Evolutionary conservation across 2,113 vertebrate species (phyloP).

Genomic region (Cyrtonyx montezumae): DNA sequence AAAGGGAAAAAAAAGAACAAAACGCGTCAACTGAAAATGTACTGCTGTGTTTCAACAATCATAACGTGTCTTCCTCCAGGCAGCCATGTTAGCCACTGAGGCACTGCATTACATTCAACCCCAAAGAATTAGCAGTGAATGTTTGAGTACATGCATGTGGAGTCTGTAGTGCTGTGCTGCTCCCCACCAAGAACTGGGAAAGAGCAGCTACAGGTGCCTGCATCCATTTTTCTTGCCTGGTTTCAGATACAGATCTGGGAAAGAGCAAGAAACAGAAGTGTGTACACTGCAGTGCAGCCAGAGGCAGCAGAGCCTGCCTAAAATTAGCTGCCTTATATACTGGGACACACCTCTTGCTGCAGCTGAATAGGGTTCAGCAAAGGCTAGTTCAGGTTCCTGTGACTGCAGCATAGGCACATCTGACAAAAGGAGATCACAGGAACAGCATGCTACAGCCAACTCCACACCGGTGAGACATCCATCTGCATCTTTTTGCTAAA

Average conservation of each 20-base stretch:
- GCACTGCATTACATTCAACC: neutral
- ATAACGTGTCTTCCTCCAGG: neutral
- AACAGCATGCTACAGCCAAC: neutral
- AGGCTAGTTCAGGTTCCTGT: neutral
- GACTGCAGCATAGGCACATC: neutral
- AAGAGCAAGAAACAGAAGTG: neutral
- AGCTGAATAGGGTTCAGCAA: neutral
- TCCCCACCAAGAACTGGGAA: neutral
- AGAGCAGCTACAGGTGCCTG: neutral
- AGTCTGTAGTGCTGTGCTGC: neutral
- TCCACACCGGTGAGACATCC: neutral
- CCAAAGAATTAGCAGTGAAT: neutral
- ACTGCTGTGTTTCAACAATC: neutral
- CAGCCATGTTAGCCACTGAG: neutral
- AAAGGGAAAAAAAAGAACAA: accelerated
- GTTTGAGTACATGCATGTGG: neutral
- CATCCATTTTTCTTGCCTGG: neutral
- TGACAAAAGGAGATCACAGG: neutral
- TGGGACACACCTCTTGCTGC: neutral
- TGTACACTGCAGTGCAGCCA: neutral
- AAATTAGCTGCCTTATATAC: neutral
- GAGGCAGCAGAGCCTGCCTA: neutral
- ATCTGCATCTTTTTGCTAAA: neutral
- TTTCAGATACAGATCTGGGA: neutral
- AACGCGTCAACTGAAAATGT: neutral